phyloP scores from a whole-genome alignment of 2,888 invertebrate species.

The Trissolcus japonicus region DNA sequence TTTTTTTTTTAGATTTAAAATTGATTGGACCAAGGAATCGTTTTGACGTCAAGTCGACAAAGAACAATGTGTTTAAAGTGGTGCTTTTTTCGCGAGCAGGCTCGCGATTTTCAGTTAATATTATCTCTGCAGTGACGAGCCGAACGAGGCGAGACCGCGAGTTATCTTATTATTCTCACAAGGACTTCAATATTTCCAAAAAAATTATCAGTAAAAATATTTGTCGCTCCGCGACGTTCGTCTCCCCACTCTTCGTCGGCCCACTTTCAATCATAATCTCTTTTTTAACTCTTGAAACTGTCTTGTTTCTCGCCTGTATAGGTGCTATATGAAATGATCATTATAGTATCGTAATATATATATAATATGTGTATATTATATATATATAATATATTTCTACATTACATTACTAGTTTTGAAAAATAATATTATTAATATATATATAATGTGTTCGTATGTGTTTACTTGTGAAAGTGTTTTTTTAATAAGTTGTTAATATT shows the following conservation, averaged over 20 bases:
- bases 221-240: constrained; percentile 63
- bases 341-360: constrained; percentile 71
- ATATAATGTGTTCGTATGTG: constrained; percentile 65
- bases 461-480: constrained; percentile 60
- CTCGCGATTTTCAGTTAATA: constrained; percentile 41
- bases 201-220: constrained; percentile 71
- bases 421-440: constrained; percentile 76
- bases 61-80: constrained; percentile 52
- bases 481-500: constrained; percentile 64
- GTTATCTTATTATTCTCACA: constrained; percentile 62
- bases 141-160: constrained; percentile 63
- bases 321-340: constrained; percentile 73
- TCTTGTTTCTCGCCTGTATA: constrained; percentile 66
- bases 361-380: constrained; percentile 60
- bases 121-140: constrained; percentile 57
- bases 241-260: constrained; percentile 59
- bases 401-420: constrained; percentile 75
- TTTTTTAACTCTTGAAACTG: constrained; percentile 65
- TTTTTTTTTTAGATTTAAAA: constrained; percentile 31
- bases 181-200: constrained; percentile 63
- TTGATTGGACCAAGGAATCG: constrained; percentile 53
- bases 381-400: constrained; percentile 69
- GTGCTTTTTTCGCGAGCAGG: constrained; percentile 49
- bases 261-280: constrained; percentile 67
- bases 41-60: constrained; percentile 54